Percentiles rank a stretch among this genome's conserved stretches.
Evolutionary conservation across 53 echinoderm and acorn worm species (phyloP).

Genomic region (Henricia sp.): DNA sequence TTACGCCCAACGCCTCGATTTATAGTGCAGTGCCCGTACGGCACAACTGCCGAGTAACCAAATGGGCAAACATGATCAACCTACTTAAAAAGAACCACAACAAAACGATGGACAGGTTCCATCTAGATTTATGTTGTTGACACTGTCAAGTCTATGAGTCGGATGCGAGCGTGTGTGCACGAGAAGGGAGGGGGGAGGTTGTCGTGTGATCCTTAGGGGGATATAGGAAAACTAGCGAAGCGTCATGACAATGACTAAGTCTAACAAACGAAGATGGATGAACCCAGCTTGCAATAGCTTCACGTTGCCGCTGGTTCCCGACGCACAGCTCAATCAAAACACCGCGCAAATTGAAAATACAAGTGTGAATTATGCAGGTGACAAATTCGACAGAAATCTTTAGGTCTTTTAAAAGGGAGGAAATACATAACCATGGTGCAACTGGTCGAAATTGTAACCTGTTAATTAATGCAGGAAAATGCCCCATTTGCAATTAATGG

Average conservation of each 20-base stretch:
- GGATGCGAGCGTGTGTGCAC: background rate
- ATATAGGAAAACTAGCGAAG: conserved; percentile 1
- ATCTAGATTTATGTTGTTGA: conserved; percentile 39
- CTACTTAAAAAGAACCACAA: conserved; percentile 35
- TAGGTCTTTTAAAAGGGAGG: too few relatives aligned
- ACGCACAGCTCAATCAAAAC: background rate
- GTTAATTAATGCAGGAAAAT: too few relatives aligned
- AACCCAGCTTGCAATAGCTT: background rate
- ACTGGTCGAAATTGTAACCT: too few relatives aligned
- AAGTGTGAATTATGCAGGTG: conserved; percentile 15
- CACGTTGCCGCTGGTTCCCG: background rate
- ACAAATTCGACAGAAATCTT: background rate
- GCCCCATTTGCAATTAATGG: too few relatives aligned
- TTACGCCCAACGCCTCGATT: conserved; percentile 8
- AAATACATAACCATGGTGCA: too few relatives aligned
- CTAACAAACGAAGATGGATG: conserved; percentile 59
- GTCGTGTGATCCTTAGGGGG: background rate
- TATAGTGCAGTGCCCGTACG: conserved; percentile 45
- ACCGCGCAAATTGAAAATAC: conserved; percentile 54
- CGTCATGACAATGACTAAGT: conserved; percentile 15
- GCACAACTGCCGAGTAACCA: conserved; percentile 8
- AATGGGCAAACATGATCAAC: conserved; percentile 62
- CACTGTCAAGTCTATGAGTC: background rate
- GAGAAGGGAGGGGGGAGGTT: background rate
- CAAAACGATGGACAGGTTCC: conserved; percentile 54